Evolutionary conservation across 2,888 invertebrate species (phyloP), one percentile per base, ranked within the genome.

Genomic region (Meandrusa payeni): DNA sequence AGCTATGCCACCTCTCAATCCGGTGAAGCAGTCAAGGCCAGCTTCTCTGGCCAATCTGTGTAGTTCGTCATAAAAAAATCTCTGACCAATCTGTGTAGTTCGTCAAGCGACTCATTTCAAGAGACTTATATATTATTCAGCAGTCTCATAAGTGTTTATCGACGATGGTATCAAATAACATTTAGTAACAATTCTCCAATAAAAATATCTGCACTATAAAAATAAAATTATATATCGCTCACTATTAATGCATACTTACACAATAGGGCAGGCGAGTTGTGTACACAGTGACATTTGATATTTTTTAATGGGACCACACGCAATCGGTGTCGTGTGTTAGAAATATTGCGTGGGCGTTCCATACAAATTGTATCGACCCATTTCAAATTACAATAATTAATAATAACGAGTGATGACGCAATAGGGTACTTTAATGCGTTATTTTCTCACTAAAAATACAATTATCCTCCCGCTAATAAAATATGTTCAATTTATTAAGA

Each of bases 221-320:
- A n/a, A n/a, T n/a, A n/a, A n/a, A 15, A 15, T 27, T 13, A 12
- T 13, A 27, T 11, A 13, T 13, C 27, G 3, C 27, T 27, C 13
- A 1, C 12, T 13, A 17, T 10, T 23, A 12, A 2, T 7, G 23
- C 3, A 9, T 1, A 12, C 7, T 9, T 2, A 7, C 19, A 17
- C 17, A 20, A 11, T 26, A 11, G 24, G n/a, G 13, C 13, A 22
- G 13, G 33, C 17, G 33, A 20, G 33, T 34, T 33, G 46, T 38
- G 36, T 38, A 13, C 7, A 42, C 29, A 24, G 12, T 29, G 49
- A 43, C 37, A 49, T 19, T 43, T 38, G 49, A 49, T 49, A 49
- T 41, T 49, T 46, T 49, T 39, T 38, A 41, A 43, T 23, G 38
- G 33, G 48, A 46, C 49, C 49, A 47, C 46, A 49, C 46, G 41